These are phyloP conservation scores for Eupithecia subfuscata DNA, from an alignment of 2,888 invertebrate species.

Conservation along the genomic window DNA sequence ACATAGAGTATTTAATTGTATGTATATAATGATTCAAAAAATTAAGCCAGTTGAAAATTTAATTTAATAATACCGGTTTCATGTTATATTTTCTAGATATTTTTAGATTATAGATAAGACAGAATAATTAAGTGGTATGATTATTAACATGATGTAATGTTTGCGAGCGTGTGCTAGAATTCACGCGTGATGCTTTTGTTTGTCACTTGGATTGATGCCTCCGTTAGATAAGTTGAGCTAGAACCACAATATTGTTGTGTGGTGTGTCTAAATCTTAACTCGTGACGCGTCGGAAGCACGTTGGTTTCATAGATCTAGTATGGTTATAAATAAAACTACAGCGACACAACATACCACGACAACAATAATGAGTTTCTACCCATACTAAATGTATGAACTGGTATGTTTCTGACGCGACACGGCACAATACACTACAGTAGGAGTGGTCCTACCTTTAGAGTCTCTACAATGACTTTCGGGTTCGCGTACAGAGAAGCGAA, in stretches of 20 bases:
- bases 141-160: conserved; percentile 68
- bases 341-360: neutral
- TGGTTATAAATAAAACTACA: neutral
- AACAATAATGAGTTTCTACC: too few species aligned
- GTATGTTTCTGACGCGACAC: neutral
- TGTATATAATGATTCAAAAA: conserved; percentile 75
- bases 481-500: neutral
- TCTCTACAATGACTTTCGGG: neutral
- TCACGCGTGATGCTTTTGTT: conserved; percentile 68
- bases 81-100: conserved; percentile 60
- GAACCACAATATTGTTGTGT: conserved; percentile 50
- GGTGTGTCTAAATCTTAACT: conserved; percentile 32
- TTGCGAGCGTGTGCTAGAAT: conserved; percentile 66
- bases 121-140: conserved; percentile 66
- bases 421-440: neutral
- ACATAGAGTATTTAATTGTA: conserved; percentile 68
- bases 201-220: conserved; percentile 71
- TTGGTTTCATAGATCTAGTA: neutral
- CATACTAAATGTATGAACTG: too few species aligned
- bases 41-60: conserved; percentile 58
- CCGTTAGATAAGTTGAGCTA: conserved; percentile 63
- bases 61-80: conserved; percentile 30
- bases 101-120: conserved; percentile 75
- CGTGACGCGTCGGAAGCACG: neutral
- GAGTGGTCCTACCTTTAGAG: neutral